These are phyloP conservation scores for Caenorhabditis tropicalis DNA, from an alignment of 1,140 invertebrate species.

Conservation along the genomic window DNA sequence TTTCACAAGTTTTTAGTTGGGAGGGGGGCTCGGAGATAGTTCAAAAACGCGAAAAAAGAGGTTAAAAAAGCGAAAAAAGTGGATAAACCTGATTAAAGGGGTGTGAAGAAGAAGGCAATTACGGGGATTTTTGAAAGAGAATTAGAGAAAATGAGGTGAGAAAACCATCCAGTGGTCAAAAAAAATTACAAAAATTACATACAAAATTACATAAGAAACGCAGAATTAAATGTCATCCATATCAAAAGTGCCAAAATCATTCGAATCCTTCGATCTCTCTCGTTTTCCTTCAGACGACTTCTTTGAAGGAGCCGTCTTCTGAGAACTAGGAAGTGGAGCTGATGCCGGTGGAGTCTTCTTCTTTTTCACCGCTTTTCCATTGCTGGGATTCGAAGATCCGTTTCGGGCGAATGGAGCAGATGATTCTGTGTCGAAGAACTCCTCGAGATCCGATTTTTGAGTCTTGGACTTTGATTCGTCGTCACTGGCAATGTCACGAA, in stretches of 20 bases:
- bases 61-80: background rate
- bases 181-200: background rate
- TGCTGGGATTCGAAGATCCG: background rate
- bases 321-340: background rate
- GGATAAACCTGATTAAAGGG: background rate
- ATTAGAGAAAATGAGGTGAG: background rate
- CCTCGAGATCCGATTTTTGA: background rate
- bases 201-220: background rate
- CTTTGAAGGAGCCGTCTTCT: background rate
- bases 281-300: too few relatives aligned
- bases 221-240: background rate
- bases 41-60: too few relatives aligned
- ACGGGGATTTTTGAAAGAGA: constrained; percentile 1
- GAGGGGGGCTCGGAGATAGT: background rate
- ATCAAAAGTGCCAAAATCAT: constrained; percentile 21
- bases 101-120: background rate
- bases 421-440: constrained; percentile 23
- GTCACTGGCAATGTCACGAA: constrained; percentile 14
- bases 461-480: background rate
- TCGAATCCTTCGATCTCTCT: background rate
- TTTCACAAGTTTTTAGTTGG: background rate
- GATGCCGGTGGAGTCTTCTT: constrained; percentile 6
- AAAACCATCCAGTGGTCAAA: constrained; percentile 35
- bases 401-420: constrained; percentile 16
- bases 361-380: background rate